A percentile compares a stretch with the other conserved stretches of the same genome.
These are phyloP conservation scores for Erinaceus europaeus DNA, from an alignment of 2,113 vertebrate genomes.

Conservation along the genomic window DNA sequence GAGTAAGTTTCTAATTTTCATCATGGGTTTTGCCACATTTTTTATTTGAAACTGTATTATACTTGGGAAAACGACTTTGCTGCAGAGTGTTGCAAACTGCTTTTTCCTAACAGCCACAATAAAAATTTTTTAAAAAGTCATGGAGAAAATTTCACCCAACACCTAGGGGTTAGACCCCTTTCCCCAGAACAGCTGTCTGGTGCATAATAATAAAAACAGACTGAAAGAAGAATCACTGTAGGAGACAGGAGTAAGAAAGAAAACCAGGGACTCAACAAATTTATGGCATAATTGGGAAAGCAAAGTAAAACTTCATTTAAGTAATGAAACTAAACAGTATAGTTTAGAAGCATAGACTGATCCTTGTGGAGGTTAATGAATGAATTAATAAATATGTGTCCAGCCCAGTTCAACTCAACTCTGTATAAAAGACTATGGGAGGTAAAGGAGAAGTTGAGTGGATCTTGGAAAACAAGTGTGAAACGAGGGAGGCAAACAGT, in stretches of 20 bases:
- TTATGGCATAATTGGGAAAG: background rate
- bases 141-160: conserved; percentile 36
- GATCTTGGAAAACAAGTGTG: conserved; percentile 5
- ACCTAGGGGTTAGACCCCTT: conserved; percentile 17
- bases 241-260: conserved; percentile 25
- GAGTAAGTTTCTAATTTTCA: conserved; percentile 86
- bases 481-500: background rate
- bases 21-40: background rate
- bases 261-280: conserved; percentile 37
- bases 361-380: conserved; percentile 31
- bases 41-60: conserved; percentile 30
- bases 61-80: conserved; percentile 18
- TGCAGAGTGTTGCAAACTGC: background rate
- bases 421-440: conserved; percentile 21
- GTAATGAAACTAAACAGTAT: conserved; percentile 35
- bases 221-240: background rate
- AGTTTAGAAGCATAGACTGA: conserved; percentile 49
- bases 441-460: background rate
- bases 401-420: conserved; percentile 4
- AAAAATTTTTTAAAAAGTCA: conserved; percentile 20
- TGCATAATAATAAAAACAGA: conserved; percentile 52
- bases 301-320: conserved; percentile 48
- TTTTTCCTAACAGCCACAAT: conserved; percentile 53
- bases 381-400: conserved; percentile 37
- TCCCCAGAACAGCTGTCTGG: conserved; percentile 26